Base-by-base conservation (phyloP, 2,797 vertebrate genomes). In the Erpetoichthys calabaricus region DNA sequence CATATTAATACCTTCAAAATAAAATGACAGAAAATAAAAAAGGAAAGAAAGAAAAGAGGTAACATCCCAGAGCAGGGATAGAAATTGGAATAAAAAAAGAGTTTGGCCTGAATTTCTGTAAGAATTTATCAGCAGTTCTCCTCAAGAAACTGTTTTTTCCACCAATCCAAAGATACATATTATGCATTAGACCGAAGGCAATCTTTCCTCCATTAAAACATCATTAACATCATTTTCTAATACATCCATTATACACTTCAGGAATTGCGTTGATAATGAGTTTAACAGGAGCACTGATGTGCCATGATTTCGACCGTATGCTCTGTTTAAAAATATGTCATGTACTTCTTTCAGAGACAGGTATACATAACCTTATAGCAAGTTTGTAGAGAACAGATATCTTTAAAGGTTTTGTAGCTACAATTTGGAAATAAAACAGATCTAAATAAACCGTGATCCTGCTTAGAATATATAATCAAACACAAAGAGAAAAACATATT, bases 211-310 rank as follows among this genome's bases (percentile, higher is more conserved):
- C 79, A 86, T 86, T 85, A 85, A 85, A 83, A 75, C 66, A 78
- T 80, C 81, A 81, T 86, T 85, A 86, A 73, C 77, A 79, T 81
- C 77, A 76, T 67, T 74, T 70, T 74, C 73, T 71, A 82, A 83
- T 79, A 79, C 63, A 42, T 67, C 72, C 72, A 68, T 70, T 71
- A 79, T 77, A 74, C 77, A 74, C 73, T 53, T 45, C 73, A 80
- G 75, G 80, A 85, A 86, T 82, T 82, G 82, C 78, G 75, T 70
- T 65, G 57, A 66, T 82, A 85, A 86, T 81, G 78, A 84, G 75
- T 81, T 76, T 25, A 25, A 25, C 25, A 25, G 25, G 25, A 25
- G 25, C 25, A 25, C 25, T 25, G 25, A 25, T 1, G 25, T 25
- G 25, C 25, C 25, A 25, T 25, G 25, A 25, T 25, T 25, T 25